These are phyloP conservation scores for Agriotes lineatus DNA, from an alignment of 2,888 invertebrate species.

Conservation along the genomic window DNA sequence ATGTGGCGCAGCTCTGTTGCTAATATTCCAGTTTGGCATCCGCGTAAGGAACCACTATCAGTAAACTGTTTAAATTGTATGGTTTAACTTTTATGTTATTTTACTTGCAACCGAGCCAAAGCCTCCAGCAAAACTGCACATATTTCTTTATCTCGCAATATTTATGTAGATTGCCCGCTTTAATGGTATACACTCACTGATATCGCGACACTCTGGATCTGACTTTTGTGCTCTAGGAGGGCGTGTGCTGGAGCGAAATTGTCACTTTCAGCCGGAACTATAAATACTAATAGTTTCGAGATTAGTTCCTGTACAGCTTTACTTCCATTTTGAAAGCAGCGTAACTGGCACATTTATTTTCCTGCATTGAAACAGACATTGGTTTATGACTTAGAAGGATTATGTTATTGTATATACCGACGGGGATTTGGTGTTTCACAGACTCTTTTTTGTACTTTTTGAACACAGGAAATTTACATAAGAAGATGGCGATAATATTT, in stretches of 20 bases:
- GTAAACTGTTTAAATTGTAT: neutral
- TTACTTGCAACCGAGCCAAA: constrained; percentile 2
- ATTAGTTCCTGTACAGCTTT: no score
- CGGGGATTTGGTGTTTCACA: no score
- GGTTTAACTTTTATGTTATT: neutral
- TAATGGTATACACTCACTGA: neutral
- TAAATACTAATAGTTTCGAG: neutral
- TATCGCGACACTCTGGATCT: neutral
- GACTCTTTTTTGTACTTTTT: no score
- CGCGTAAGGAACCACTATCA: neutral
- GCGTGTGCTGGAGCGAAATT: neutral
- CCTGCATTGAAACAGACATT: no score
- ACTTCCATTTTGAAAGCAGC: no score
- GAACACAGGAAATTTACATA: no score
- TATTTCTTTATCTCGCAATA: constrained; percentile 3
- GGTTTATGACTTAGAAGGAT: no score
- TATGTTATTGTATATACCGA: no score
- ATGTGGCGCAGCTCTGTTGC: no score
- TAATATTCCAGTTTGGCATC: no score
- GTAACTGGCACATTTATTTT: no score
- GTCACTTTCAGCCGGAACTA: neutral
- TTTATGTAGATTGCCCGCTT: neutral
- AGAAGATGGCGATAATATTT: no score
- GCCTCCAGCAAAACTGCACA: neutral
- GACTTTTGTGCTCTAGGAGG: neutral